Percentiles rank a stretch among this genome's conserved stretches.
phyloP scores from a whole-genome alignment of 1,140 invertebrate genomes.

The Grapholita molesta region DNA sequence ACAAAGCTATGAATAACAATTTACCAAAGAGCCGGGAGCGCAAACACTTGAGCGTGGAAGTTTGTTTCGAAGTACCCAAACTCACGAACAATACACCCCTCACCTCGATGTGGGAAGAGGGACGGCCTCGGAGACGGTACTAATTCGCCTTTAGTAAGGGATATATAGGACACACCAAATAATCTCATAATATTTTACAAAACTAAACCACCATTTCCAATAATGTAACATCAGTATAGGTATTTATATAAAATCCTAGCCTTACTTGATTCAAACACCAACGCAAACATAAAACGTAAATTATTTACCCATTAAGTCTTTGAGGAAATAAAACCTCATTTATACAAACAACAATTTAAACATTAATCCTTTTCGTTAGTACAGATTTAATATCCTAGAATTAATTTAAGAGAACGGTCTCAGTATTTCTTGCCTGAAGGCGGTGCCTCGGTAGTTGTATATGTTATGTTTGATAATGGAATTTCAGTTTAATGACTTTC shows the following conservation, averaged over 20 bases:
- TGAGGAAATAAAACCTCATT: background rate
- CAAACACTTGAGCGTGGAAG: slow-evolving; percentile 69
- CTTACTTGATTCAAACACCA: too few species aligned
- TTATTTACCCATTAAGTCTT: background rate
- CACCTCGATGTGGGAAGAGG: background rate
- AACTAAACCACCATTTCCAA: too few species aligned
- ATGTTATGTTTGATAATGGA: slow-evolving; percentile 14
- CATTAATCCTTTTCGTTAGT: background rate
- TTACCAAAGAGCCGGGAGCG: slow-evolving; percentile 64
- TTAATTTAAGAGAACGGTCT: slow-evolving; percentile 4
- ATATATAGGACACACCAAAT: background rate
- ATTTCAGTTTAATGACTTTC: slow-evolving; percentile 30
- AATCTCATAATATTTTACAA: background rate
- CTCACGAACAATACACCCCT: slow-evolving; percentile 58
- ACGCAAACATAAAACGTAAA: background rate
- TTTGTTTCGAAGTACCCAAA: slow-evolving; percentile 72
- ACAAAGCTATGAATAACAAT: slow-evolving; percentile 75
- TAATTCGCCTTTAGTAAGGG: background rate
- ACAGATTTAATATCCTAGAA: background rate
- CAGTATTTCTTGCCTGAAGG: background rate
- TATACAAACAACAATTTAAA: background rate
- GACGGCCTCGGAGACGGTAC: background rate
- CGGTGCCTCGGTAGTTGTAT: background rate
- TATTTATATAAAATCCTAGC: too few species aligned
- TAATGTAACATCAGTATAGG: too few species aligned